phyloP scores from a whole-genome alignment of 2,888 invertebrate species.

The Pollenia labialis region DNA sequence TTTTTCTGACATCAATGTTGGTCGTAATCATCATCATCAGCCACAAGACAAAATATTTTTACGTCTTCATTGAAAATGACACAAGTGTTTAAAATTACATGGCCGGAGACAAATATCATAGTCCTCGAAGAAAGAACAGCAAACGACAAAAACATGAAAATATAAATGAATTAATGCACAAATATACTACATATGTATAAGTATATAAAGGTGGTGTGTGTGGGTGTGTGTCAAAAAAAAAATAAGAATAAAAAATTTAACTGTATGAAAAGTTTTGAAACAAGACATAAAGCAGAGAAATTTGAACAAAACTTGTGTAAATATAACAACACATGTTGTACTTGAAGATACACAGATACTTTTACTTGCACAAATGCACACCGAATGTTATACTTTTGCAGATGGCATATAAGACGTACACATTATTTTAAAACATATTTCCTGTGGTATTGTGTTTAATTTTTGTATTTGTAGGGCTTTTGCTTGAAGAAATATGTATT shows the following conservation, averaged over 20 bases:
- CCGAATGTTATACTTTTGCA: slow-evolving; percentile 28
- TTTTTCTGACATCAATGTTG: slow-evolving; percentile 47
- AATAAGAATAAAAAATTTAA: neutral
- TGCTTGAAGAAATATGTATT: neutral
- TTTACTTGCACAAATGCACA: neutral
- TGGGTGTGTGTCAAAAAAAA: slow-evolving; percentile 8
- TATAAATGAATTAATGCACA: slow-evolving; percentile 34
- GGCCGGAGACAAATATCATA: slow-evolving; percentile 72
- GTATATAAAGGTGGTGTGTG: neutral
- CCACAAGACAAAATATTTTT: slow-evolving; percentile 54
- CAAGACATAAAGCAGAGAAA: slow-evolving; percentile 11
- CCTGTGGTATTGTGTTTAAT: slow-evolving; percentile 43
- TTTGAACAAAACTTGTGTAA: slow-evolving; percentile 35
- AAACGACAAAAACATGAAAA: slow-evolving; percentile 58
- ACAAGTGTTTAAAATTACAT: slow-evolving; percentile 83
- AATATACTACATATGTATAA: neutral
- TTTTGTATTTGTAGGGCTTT: slow-evolving; percentile 18
- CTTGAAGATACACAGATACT: neutral
- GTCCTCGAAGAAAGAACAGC: slow-evolving; percentile 49
- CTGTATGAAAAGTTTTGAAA: slow-evolving; percentile 33
- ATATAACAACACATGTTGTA: slow-evolving; percentile 36
- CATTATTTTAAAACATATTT: slow-evolving; percentile 61
- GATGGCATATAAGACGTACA: slow-evolving; percentile 55
- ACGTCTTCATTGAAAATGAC: slow-evolving; percentile 76
- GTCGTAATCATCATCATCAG: slow-evolving; percentile 54